phyloP scores from a whole-genome alignment of 2,113 vertebrate species.

The Lonchura striata region DNA sequence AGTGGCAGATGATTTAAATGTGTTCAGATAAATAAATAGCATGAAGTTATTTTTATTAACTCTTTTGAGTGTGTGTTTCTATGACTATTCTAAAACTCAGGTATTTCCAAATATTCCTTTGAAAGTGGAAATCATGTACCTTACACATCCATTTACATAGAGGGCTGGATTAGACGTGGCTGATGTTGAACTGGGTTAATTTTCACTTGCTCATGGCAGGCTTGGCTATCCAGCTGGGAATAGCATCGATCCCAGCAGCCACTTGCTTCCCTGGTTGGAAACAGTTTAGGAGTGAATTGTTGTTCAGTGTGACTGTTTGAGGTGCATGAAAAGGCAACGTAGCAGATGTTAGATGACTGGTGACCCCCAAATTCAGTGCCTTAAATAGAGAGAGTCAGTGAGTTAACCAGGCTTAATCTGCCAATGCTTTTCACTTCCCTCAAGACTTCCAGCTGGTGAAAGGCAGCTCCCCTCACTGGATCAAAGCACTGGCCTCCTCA shows the following conservation, averaged over 20 bases:
- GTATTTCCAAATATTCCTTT: background rate
- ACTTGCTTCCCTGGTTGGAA: background rate
- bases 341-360: background rate
- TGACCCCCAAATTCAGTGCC: background rate
- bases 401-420: background rate
- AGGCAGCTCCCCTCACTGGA: background rate
- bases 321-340: background rate
- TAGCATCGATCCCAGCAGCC: accelerated
- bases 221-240: background rate
- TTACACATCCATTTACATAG: background rate
- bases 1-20: background rate
- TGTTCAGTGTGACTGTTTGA: background rate
- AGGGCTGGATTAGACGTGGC: background rate
- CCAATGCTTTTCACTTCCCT: background rate
- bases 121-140: background rate
- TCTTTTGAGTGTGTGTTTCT: background rate
- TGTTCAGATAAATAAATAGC: background rate
- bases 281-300: background rate
- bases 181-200: background rate
- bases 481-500: background rate
- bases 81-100: background rate
- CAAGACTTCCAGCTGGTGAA: background rate
- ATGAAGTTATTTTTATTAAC: background rate
- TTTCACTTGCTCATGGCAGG: background rate
- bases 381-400: background rate